A percentile compares a stretch with the other conserved stretches of the same genome.
These are phyloP conservation scores for Chlamydotis undulata DNA, from an alignment of 2,113 vertebrate genomes.

Conservation along the genomic window DNA sequence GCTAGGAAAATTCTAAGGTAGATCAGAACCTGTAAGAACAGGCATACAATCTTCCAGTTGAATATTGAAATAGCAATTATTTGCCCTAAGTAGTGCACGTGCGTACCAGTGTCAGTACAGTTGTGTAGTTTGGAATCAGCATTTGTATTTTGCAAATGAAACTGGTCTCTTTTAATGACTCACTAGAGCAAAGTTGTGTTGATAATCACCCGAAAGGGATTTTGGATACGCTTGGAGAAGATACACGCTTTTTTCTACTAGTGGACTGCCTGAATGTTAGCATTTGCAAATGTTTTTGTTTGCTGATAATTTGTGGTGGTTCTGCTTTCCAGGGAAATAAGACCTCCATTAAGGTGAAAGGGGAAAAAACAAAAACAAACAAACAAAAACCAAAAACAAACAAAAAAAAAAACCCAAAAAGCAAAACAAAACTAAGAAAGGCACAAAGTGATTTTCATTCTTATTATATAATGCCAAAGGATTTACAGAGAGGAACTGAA, in stretches of 20 bases:
- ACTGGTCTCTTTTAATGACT: not conserved
- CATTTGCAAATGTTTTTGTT: conserved; percentile 3
- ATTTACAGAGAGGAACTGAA: not conserved
- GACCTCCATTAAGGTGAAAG: not conserved
- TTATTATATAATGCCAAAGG: not conserved
- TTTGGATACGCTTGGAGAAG: not conserved
- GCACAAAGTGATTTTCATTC: not conserved
- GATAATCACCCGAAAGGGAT: not conserved
- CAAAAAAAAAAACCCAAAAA: too few species aligned
- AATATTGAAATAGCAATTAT: not conserved
- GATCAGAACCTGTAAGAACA: not conserved
- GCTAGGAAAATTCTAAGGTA: not conserved
- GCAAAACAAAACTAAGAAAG: not conserved
- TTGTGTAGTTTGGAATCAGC: not conserved
- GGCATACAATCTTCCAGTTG: fast-evolving
- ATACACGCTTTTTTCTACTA: not conserved
- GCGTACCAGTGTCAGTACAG: not conserved
- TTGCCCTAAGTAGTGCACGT: not conserved
- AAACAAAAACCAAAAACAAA: too few species aligned
- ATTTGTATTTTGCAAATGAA: not conserved
- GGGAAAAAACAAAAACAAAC: not conserved
- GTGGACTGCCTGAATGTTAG: not conserved
- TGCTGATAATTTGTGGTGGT: not conserved
- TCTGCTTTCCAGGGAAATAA: not conserved
- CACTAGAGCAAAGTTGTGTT: not conserved